phyloP scores from a whole-genome alignment of 2,113 vertebrate genomes.

The Leiothrix lutea region DNA sequence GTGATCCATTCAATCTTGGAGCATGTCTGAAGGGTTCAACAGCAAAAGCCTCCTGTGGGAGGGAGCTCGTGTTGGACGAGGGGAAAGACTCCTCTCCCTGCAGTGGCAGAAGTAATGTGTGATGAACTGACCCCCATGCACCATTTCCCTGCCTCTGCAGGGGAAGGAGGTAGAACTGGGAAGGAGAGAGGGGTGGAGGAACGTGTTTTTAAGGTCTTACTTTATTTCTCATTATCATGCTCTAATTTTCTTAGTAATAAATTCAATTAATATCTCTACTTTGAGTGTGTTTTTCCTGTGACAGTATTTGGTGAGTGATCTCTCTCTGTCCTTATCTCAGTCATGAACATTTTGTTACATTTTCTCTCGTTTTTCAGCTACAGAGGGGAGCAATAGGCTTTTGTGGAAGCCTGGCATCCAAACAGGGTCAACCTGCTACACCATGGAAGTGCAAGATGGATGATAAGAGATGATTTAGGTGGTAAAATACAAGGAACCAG shows the following conservation, averaged over 20 bases:
- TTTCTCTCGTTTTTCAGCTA: background rate
- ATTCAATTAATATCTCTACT: background rate
- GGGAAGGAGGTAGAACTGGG: background rate
- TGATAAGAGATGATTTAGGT: background rate
- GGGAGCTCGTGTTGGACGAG: background rate
- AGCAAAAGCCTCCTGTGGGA: background rate
- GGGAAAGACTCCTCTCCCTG: background rate
- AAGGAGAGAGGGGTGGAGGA: background rate
- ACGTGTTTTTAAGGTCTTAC: background rate
- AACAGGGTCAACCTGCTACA: background rate
- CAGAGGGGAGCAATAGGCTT: background rate
- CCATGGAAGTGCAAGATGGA: background rate
- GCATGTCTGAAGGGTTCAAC: background rate
- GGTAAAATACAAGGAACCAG: background rate
- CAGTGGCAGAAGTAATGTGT: background rate
- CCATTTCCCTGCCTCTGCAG: background rate
- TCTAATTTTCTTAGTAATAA: background rate
- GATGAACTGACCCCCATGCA: background rate
- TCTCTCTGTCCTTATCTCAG: background rate
- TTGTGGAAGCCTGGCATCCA: background rate
- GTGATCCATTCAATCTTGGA: background rate
- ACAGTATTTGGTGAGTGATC: background rate
- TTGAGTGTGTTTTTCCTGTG: background rate
- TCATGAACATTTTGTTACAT: background rate
- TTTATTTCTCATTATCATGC: background rate